Evolutionary conservation across 2,113 vertebrate species (phyloP).

Genomic region (Pipa parva): DNA sequence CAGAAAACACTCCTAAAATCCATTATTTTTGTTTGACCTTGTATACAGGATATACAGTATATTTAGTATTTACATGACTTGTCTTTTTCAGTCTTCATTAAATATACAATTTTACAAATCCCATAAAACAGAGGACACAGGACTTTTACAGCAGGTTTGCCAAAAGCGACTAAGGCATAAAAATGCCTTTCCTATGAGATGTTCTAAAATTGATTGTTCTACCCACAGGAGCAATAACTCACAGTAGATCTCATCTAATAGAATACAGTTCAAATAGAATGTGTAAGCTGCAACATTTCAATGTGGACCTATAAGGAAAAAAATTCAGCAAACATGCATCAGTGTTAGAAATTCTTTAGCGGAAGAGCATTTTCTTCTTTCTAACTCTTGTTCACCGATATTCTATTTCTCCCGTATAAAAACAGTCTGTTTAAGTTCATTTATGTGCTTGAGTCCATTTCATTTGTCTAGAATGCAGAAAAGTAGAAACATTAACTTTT

Average conservation of each 20-base stretch:
- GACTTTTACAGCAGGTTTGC: neutral
- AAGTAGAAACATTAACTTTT: no score
- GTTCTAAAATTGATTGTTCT: neutral
- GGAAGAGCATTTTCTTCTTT: neutral
- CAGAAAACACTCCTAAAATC: neutral
- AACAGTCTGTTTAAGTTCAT: no score
- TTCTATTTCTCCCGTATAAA: no score
- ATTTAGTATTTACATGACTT: conserved; percentile 1
- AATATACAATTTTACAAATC: conserved; percentile 5
- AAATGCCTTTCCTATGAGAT: neutral
- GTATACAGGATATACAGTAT: neutral
- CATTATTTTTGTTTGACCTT: neutral
- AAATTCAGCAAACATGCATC: no score
- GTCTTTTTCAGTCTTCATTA: conserved; percentile 3
- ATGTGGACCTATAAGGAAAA: neutral
- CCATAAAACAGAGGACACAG: conserved; percentile 6
- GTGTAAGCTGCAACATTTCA: neutral
- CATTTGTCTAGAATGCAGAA: no score
- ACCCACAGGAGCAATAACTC: neutral
- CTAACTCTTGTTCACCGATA: neutral
- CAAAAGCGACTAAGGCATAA: neutral
- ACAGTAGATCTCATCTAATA: neutral
- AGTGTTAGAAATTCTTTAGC: no score
- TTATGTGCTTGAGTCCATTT: no score
- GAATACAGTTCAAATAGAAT: neutral